Evolutionary conservation across 1,140 invertebrate species (phyloP), one percentile per base, ranked within the genome.

Genomic region (Macrocentrus cingulum): DNA sequence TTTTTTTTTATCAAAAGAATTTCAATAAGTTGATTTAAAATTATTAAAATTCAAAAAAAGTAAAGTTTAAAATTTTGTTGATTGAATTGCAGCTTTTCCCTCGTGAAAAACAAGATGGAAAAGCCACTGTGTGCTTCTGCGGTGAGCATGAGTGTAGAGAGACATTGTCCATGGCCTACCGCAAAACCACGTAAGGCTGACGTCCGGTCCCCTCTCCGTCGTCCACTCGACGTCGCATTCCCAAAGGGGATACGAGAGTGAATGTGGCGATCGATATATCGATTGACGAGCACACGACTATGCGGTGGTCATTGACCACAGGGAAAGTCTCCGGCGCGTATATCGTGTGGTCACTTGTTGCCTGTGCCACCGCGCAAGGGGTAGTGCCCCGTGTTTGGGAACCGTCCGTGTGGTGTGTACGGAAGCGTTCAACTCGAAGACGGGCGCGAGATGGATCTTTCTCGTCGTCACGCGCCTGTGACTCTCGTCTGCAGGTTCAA

Each of bases 271-370:
- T 76, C 74, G 73, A 76, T 76, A 74, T 76, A 76, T 76, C 65
- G 74, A 76, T 76, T 75, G 66, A 68, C 9, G 2, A 65, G 66
- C 65, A 63, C 56, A 69, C 68, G 66, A 69, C 66, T 64, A 44
- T 55, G 41, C 22, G 69, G 66, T 71, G 69, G 68, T 74, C 70
- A 69, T 68, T 70, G 68, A 72, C 67, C 68, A 68, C 63, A 55
- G 60, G 62, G 58, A 61, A 60, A 63, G n/a, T 23, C 20, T 13
- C 20, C 20, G 5, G 59, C 48, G 37, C 44, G 13, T 11, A 23
- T 16, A 25, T 25, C 65, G 52, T 55, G 69, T 73, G 73, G 73
- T 76, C 74, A 76, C 74, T 76, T 76, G 74, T 76, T 76, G 74
- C 74, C 74, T 67, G 54, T 70, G 70, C 73, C 73, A 72, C 74